phyloP scores from a whole-genome alignment of 2,797 vertebrate species.

The Uromys caudimaculatus region DNA sequence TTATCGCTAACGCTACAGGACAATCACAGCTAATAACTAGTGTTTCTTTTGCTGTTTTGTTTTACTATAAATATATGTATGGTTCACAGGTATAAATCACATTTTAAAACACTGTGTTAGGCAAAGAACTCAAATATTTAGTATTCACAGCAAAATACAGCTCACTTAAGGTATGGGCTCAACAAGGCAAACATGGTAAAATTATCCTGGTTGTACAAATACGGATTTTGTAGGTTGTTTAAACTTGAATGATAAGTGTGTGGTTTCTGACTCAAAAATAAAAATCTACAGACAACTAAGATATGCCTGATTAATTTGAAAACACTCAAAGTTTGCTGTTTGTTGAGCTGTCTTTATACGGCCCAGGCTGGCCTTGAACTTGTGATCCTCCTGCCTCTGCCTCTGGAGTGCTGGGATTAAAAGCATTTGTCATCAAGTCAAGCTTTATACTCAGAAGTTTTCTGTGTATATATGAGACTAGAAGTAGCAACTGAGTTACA shows the following conservation, averaged over 20 bases:
- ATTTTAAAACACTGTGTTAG: not conserved
- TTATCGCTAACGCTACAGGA: not conserved
- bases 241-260: constrained; percentile 41
- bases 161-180: not conserved
- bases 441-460: not conserved
- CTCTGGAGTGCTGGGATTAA: not conserved
- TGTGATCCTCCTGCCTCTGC: not conserved
- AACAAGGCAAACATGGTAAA: not conserved
- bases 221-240: constrained; percentile 7
- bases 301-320: constrained; percentile 16
- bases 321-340: not conserved
- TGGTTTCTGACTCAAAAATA: constrained; percentile 42
- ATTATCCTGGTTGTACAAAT: not conserved
- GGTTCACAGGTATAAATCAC: not conserved
- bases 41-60: not conserved
- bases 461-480: not conserved
- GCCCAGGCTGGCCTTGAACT: not conserved
- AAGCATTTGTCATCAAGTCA: not conserved
- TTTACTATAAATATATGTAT: constrained; percentile 35
- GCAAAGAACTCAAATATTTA: constrained; percentile 12
- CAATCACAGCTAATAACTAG: not conserved
- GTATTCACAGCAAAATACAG: constrained; percentile 13
- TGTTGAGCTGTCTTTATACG: not conserved
- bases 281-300: constrained; percentile 54
- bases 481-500: not conserved